These are phyloP conservation scores for Enteromius paludinosus DNA, from an alignment of 2,797 vertebrate genomes.

Conservation along the genomic window DNA sequence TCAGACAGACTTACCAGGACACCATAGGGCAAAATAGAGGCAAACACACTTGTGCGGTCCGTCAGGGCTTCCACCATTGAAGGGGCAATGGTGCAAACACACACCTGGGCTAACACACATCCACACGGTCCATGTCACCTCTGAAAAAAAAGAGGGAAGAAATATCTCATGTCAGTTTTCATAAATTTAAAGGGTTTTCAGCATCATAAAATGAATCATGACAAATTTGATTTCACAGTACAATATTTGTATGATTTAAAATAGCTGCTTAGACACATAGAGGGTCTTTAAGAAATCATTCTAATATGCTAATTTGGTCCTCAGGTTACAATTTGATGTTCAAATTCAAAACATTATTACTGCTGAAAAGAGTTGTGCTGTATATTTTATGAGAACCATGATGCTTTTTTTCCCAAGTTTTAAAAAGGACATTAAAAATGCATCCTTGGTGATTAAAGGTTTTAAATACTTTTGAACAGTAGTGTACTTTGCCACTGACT, in stretches of 20 bases:
- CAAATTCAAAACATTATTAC: background rate
- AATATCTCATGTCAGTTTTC: background rate
- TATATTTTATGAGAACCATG: no score
- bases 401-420: no score
- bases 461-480: background rate
- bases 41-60: constrained; percentile 8
- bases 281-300: background rate
- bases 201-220: background rate
- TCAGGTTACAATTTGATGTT: background rate
- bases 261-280: background rate
- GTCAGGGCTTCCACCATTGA: constrained; percentile 1
- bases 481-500: no score
- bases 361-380: background rate
- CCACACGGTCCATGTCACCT: constrained; percentile 6
- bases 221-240: background rate
- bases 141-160: background rate
- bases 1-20: constrained; percentile 19
- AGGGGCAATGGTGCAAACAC: background rate
- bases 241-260: background rate
- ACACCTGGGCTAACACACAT: background rate
- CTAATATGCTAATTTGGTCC: background rate
- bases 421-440: background rate
- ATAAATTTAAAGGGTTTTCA: background rate
- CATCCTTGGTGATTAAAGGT: background rate
- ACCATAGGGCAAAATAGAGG: background rate